These are phyloP conservation scores for Sinonovacula constricta DNA, from an alignment of 1,140 invertebrate genomes.

Conservation along the genomic window DNA sequence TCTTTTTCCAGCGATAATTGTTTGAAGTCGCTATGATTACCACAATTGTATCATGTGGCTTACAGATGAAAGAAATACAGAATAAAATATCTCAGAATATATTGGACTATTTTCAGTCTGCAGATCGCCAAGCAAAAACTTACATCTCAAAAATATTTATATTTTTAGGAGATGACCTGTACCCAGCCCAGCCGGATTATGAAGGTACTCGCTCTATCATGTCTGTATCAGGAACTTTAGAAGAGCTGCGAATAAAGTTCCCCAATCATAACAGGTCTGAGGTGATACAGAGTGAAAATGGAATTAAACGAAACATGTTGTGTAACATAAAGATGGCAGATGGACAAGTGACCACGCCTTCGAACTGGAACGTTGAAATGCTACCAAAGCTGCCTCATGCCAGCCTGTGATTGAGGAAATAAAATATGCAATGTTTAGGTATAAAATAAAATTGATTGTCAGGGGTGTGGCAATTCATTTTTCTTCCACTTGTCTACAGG, in stretches of 20 bases:
- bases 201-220: conserved; percentile 20
- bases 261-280: conserved; percentile 48
- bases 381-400: conserved; percentile 23
- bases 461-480: too few species aligned
- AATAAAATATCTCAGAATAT: too few species aligned
- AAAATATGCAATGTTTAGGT: too few species aligned
- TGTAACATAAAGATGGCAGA: conserved; percentile 44
- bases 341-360: conserved; percentile 41
- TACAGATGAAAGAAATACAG: too few species aligned
- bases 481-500: too few species aligned
- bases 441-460: too few species aligned
- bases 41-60: too few species aligned
- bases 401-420: conserved; percentile 44
- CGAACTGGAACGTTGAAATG: neutral
- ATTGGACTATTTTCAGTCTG: too few species aligned
- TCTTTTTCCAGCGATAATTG: too few species aligned
- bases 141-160: too few species aligned
- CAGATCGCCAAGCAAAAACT: too few species aligned
- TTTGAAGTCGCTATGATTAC: too few species aligned
- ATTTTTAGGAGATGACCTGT: conserved; percentile 66
- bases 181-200: conserved; percentile 60
- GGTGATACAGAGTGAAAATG: neutral
- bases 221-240: conserved; percentile 11
- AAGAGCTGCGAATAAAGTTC: conserved; percentile 45
- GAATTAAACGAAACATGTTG: conserved; percentile 1